Percentiles rank a stretch among this genome's conserved stretches.
Evolutionary conservation across 2,113 vertebrate species (phyloP).

Genomic region (Aldabrachelys gigantea): DNA sequence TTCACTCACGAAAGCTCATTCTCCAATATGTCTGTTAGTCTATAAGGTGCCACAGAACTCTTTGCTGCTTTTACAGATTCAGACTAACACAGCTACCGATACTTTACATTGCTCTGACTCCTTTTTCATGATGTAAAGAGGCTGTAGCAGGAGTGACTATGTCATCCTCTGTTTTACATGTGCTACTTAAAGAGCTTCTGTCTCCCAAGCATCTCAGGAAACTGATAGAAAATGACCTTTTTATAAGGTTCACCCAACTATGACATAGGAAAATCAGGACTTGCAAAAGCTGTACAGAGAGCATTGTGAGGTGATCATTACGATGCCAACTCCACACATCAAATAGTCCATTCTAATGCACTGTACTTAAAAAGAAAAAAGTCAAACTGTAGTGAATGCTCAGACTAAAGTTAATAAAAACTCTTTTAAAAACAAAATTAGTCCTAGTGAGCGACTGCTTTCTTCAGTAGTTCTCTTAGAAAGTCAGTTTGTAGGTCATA

Average conservation of each 20-base stretch:
- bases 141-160: neutral
- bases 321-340: conserved; percentile 38
- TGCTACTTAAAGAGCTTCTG: neutral
- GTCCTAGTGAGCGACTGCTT: conserved; percentile 23
- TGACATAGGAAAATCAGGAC: neutral
- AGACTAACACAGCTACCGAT: no score
- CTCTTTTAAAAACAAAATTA: conserved; percentile 23
- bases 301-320: neutral
- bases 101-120: neutral
- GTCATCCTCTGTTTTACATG: neutral
- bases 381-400: neutral
- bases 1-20: no score
- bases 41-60: no score
- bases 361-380: conserved; percentile 6
- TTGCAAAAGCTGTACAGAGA: conserved; percentile 25
- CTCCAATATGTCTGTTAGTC: no score
- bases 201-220: neutral
- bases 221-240: conserved; percentile 20
- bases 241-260: conserved; percentile 9
- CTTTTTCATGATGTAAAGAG: neutral
- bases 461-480: conserved; percentile 30
- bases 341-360: conserved; percentile 51
- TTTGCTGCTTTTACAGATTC: no score
- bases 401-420: conserved; percentile 56
- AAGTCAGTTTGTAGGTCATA: conserved; percentile 56